Percentiles rank a stretch among this genome's conserved stretches.
phyloP scores from a whole-genome alignment of 2,113 vertebrate species.

The Ceyx cyanopectus region DNA sequence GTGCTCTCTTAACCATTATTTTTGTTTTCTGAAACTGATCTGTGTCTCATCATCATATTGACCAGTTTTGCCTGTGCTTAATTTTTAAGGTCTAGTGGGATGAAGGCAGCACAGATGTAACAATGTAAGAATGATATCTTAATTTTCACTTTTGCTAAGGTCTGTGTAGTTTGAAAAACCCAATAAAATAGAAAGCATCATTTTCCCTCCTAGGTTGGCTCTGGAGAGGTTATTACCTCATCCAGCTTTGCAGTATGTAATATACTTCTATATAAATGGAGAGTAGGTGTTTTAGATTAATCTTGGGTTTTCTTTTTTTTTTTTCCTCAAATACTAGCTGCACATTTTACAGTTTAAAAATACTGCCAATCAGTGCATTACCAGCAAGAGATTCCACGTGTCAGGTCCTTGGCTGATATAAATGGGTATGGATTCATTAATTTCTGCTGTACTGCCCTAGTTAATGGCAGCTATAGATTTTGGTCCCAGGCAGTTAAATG shows the following conservation, averaged over 20 bases:
- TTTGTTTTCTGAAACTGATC: background rate
- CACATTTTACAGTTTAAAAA: slow-evolving; percentile 33
- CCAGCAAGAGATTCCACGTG: background rate
- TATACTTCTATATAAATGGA: slow-evolving; percentile 10
- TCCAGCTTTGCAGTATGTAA: background rate
- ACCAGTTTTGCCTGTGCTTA: background rate
- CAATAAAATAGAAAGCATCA: background rate
- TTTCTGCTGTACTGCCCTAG: slow-evolving; percentile 25
- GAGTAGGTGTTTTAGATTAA: slow-evolving; percentile 10
- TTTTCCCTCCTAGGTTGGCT: background rate
- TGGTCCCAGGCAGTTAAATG: slow-evolving; percentile 13
- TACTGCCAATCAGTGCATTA: slow-evolving; percentile 12
- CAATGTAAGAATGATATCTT: background rate
- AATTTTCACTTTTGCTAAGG: background rate
- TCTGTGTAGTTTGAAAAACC: background rate
- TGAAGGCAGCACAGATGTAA: background rate
- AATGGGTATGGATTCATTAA: slow-evolving; percentile 12
- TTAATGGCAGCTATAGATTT: slow-evolving; percentile 24
- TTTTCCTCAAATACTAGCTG: slow-evolving; percentile 3
- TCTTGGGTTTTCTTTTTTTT: slow-evolving; percentile 25
- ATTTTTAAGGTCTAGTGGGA: background rate
- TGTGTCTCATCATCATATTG: background rate
- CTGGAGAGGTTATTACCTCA: background rate
- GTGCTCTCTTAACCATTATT: background rate
- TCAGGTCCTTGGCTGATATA: slow-evolving; percentile 9